Base-by-base conservation (phyloP, 2,888 invertebrate genomes). In the Leucoptera coffeella region DNA sequence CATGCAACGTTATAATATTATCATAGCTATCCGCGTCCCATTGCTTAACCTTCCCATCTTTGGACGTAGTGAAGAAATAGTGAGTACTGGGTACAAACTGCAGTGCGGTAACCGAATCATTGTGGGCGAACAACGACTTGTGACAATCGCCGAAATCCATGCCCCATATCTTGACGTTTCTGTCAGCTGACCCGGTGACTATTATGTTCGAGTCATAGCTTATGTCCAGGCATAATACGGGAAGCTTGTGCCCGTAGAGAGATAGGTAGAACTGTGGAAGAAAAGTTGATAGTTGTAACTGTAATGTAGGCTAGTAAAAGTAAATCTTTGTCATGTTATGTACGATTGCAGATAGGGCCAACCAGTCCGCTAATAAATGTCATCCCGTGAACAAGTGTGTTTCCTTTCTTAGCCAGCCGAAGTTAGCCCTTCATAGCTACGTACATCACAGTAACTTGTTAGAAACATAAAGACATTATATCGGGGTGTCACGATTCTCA, bases 141-240 rank as follows among this genome's bases (percentile, higher is more conserved):
- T 94, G 96, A 41, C 95, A 96, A 55, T 99, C 95, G n/a, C 97
- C 97, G 53, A 94, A 97, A 60, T 97, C 95, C 62, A 97, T 76
- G 17, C 97, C 97, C 97, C 97, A 99, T 33, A 99, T 83, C 71
- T 96, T 95, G 14, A 97, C 79, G 52, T 91, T 95, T 21, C 94
- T 78, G 67, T 99, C 99, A 0, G 89, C 88, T 3, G 96, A 95
- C 5, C 96, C 97, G 0, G 97, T 95, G 7, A 82, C 89, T 35
- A 97, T 85, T 13, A 97, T 51, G 7, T 78, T 77, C 0, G 85
- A 85, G 52, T 93, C 93, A 38, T 84, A 83, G 9, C 91, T 91
- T 31, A 97, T 92, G 50, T 97, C 96, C 73, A 97, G 74, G 43
- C 90, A 89, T 0, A 89, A 71, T 1, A 97, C 91, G 0, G 99